Base-by-base conservation (phyloP, 2,888 invertebrate species). In the Mallateleia sp. region DNA sequence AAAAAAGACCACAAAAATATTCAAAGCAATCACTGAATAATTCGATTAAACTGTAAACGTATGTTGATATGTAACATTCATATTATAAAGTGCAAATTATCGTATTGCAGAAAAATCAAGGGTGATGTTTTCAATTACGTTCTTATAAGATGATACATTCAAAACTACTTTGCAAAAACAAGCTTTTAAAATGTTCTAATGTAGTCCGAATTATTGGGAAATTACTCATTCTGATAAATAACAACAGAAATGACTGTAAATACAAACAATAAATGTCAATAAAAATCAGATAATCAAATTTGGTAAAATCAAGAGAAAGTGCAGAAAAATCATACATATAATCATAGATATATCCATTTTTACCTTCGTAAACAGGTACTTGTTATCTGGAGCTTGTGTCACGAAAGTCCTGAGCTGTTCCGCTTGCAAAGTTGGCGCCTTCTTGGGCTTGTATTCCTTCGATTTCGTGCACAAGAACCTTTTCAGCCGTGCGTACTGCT, bases 361-460 rank as follows among this genome's bases (percentile, higher is more conserved):
- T 66, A 66, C 50, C 32, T 66, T 66, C 32, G 66, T 66, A 20
- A 66, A 50, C 60, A 66, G 14, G 32, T 50, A 66, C n/a, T 66
- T 28, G 32, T 50, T 14, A 50, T 66, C 66, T 2, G 50, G 32
- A 47, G 66, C 50, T 50, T 66, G 45, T 18, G 32, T 50, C 32
- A 50, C 28, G 32, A 66, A 66, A 14, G 7, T 66, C 32, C 15
- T 66, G 28, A 66, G 18, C 7, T 66, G 47, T 47, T 50, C 32
- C 20, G 66, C 32, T 47, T 47, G 28, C 32, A 66, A 66, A 18
- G 66, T 66, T 50, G 28, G 47, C 15, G 50, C 66, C n/a, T 69
- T 69, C n/a, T 69, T 69, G 15, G 69, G 69, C 69, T 69, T 69
- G 38, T 69, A 69, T 11, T 54, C 69, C n/a, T 69, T 69, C 9